Evolutionary conservation across 2,888 invertebrate species (phyloP), one percentile per base, ranked within the genome.

Genomic region (Desoria tigrina): DNA sequence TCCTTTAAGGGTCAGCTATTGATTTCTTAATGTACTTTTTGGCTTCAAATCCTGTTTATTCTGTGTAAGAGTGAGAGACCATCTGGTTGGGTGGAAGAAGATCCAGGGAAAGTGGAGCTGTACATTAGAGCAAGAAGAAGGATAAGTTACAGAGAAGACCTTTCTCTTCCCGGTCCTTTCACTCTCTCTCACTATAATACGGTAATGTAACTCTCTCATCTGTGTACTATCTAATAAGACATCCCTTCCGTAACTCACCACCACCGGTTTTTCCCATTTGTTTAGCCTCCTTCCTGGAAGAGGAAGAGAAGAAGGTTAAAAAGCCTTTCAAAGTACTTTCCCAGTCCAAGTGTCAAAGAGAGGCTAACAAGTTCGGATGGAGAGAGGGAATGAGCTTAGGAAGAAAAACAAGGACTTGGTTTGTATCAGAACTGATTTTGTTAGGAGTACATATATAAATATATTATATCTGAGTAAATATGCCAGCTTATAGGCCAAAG

Each of bases 21-120:
- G 63, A 63, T 63, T 63, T 32, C 56, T 63, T 63, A 63, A 63
- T 63, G 63, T 63, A 63, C 63, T 63, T 63, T 56, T 63, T 63
- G 55, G 63, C 63, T 57, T 24, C 56, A 26, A 32, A 32, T 45
- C 24, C 55, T 18, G 55, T 32, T 27, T 55, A 55, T 55, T 18
- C 21, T 53, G 49, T 11, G 21, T 16, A 18, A n/a, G n/a, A n/a
- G n/a, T n/a, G n/a, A n/a, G n/a, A n/a, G n/a, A n/a, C n/a, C 9
- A 21, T 7, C 14, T 7, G 18, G 49, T 18, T n/a, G 49, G 7
- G 14, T 49, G 49, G 49, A 49, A 49, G 49, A 16, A 7, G 21
- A 49, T 16, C 9, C n/a, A 49, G 7, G 18, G 18, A 49, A 49
- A 49, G 14, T 49, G 49, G 7, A 18, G 49, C 49, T 49, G 7